A percentile compares a stretch with the other conserved stretches of the same genome.
Conservation (phyloP, 1,140 invertebrate genomes). For the Anastrepha obliqua region DNA sequence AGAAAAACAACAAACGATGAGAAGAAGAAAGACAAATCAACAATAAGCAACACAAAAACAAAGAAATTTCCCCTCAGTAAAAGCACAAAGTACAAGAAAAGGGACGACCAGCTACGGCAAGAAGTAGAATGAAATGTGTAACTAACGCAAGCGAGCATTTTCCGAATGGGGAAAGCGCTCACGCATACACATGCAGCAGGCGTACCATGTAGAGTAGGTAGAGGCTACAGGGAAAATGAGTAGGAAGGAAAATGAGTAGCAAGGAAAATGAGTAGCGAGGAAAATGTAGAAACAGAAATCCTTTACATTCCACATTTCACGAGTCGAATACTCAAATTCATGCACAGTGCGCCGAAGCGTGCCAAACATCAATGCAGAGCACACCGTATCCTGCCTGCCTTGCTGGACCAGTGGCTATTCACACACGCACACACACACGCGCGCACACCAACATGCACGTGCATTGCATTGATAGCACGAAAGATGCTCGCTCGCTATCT, state of each 20-base stretch:
- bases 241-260: background rate
- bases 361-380: background rate
- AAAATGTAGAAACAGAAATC: background rate
- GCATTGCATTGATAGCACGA: conserved; percentile 15
- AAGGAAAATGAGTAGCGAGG: background rate
- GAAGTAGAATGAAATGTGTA: background rate
- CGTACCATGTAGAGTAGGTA: too few relatives aligned
- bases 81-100: conserved; percentile 10
- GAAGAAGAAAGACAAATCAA: background rate
- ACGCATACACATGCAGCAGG: background rate
- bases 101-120: background rate
- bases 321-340: background rate
- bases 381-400: background rate
- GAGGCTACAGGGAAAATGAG: background rate
- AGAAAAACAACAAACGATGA: background rate
- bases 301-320: background rate
- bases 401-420: background rate
- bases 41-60: conserved; percentile 34
- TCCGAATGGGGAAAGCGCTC: background rate
- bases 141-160: background rate
- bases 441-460: background rate
- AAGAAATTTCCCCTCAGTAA: conserved; percentile 10
- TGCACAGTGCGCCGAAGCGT: conserved; percentile 38
- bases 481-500: background rate
- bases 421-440: background rate